These are phyloP conservation scores for Brachirus orientalis DNA, from an alignment of 2,113 vertebrate genomes.

Conservation along the genomic window DNA sequence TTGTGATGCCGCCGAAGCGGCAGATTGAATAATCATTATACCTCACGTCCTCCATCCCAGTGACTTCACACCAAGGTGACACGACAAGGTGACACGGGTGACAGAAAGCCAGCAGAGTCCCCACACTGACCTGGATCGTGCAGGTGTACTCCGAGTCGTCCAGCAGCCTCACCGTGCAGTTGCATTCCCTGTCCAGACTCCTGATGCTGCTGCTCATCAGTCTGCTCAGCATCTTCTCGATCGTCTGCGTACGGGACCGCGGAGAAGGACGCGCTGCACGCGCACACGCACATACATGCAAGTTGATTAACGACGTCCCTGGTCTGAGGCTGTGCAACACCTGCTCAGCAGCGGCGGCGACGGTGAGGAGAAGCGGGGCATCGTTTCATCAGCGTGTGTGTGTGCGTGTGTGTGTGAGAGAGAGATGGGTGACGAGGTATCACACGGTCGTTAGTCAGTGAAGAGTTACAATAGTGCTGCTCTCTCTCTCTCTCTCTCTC, in stretches of 20 bases:
- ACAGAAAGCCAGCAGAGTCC: conserved; percentile 16
- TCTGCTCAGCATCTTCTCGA: conserved; percentile 94
- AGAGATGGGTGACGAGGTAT: conserved; percentile 5
- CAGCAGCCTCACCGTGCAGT: conserved; percentile 95
- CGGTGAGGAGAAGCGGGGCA: conserved; percentile 57
- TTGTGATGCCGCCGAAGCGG: no score
- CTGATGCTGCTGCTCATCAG: conserved; percentile 96
- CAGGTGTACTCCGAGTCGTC: conserved; percentile 98
- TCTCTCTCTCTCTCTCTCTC: conserved; percentile 13
- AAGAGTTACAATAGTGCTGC: conserved; percentile 9
- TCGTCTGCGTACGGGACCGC: conserved; percentile 69
- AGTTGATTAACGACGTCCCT: conserved; percentile 52
- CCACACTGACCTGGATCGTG: conserved; percentile 86
- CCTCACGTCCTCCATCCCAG: conserved; percentile 11
- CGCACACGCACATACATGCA: conserved; percentile 55
- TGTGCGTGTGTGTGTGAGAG: not conserved
- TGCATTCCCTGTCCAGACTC: conserved; percentile 94
- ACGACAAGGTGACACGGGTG: conserved; percentile 26
- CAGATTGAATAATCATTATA: no score
- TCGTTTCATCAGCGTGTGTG: conserved; percentile 47
- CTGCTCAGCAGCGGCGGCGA: conserved; percentile 49
- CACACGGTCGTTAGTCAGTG: conserved; percentile 18
- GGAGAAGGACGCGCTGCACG: conserved; percentile 56
- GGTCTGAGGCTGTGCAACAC: conserved; percentile 57
- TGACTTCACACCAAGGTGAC: not conserved